Conservation (phyloP, 2,113 vertebrate genomes). For the Alouatta palliata region DNA sequence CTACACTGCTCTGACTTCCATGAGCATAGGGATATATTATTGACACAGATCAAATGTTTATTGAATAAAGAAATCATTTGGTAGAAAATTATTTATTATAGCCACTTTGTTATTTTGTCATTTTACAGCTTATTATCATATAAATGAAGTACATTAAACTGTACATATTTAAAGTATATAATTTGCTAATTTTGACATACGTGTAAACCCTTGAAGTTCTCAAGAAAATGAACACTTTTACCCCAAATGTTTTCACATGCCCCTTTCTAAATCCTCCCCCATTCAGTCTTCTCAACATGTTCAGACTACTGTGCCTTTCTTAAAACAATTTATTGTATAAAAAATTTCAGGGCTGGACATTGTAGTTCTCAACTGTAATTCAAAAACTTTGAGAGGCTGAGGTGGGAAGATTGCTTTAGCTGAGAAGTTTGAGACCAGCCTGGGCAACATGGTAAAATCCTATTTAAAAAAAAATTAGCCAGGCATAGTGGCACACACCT, state of each 20-base stretch:
- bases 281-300: background rate
- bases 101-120: constrained; percentile 2
- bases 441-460: no score
- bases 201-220: background rate
- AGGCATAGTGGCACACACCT: no score
- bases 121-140: background rate
- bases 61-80: background rate
- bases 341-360: background rate
- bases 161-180: background rate
- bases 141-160: background rate
- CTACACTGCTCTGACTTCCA: background rate
- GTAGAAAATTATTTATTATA: constrained; percentile 20
- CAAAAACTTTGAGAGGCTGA: no score
- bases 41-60: background rate
- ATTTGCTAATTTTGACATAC: background rate
- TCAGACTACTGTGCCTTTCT: background rate
- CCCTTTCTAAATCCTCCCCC: background rate
- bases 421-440: no score
- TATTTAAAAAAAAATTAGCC: no score
- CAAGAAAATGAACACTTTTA: background rate
- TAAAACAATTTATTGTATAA: background rate
- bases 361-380: no score
- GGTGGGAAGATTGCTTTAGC: no score
- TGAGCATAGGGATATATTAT: background rate
- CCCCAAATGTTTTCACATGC: background rate